Percentiles rank a stretch among this genome's conserved stretches.
phyloP scores from a whole-genome alignment of 2,113 vertebrate genomes.

The Rhea pennata region DNA sequence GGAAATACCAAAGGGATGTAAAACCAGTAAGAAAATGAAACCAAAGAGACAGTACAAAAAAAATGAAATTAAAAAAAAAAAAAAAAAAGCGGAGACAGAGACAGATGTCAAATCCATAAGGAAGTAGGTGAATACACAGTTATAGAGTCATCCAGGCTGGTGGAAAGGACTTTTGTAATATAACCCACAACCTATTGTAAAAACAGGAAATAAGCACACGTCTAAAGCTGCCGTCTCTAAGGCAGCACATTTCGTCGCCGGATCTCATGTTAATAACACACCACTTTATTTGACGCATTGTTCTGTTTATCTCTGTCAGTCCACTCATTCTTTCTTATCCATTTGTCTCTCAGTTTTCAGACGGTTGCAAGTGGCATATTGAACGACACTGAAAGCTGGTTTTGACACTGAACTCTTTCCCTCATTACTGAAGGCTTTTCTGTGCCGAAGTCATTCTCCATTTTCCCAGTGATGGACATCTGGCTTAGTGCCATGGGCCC shows the following conservation, averaged over 20 bases:
- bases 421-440: conserved; percentile 11
- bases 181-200: neutral
- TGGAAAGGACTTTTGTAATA: neutral
- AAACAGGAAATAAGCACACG: conserved; percentile 36
- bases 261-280: neutral
- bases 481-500: neutral
- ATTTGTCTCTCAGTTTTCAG: neutral
- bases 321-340: neutral
- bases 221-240: neutral
- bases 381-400: neutral
- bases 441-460: conserved; percentile 5
- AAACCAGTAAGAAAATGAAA: neutral
- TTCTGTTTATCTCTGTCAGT: neutral
- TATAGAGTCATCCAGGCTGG: neutral
- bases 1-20: neutral
- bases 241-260: conserved; percentile 11
- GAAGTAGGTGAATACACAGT: neutral
- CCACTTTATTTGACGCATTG: neutral
- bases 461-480: conserved; percentile 41
- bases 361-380: neutral
- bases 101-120: neutral
- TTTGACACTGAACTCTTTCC: conserved; percentile 13
- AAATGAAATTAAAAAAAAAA: no score
- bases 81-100: neutral
- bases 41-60: neutral